Evolutionary conservation across 2,888 invertebrate genomes (phyloP), one percentile per base, ranked within the genome.

Genomic region (Empis stercorea): DNA sequence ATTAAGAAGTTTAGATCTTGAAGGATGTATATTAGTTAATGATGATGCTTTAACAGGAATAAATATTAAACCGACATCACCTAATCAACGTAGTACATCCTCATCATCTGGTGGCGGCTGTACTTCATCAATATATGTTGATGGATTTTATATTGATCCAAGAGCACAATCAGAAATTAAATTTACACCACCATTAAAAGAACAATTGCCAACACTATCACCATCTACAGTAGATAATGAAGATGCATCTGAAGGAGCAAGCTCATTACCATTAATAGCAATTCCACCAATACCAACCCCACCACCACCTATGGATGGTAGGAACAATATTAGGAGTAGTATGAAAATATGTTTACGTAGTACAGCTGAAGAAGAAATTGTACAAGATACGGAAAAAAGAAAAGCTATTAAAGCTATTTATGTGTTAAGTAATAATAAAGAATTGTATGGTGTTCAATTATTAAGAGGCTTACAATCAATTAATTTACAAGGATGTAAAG

Each of bases 31-130:
- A 36, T 34, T 65, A 64, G 55, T 69, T 30, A 80, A 81, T 10
- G 84, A 86, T 66, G 76, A 75, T 30, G 84, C 84, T 1, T 65
- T 86, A 14, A 81, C 84, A 15, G 81, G 81, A 23, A 79, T 80
- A 7, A 38, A 45, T 39, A 10, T 40, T 3, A 36, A 17, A 43
- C 13, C 13, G 15, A 15, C n/a, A 42, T 2, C 9, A 30, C 6
- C 14, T 30, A 16, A 15, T 41, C 2, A 13, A 59, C 59, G 38
- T 61, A 66, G 38, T 9, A 27, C 23, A 27, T 27, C 7, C 7
- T 27, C 23, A 7, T 7, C 23, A 9, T 7, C 23, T 6, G 20
- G 20, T 20, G 5, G 20, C n/a, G n/a, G n/a, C n/a, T n/a, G n/a
- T 20, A 2, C 23, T 27, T 4, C 23, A 6, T 27, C 23, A 27